These are phyloP conservation scores for Gymnodraco acuticeps DNA, from an alignment of 2,797 vertebrate species.

Conservation along the genomic window DNA sequence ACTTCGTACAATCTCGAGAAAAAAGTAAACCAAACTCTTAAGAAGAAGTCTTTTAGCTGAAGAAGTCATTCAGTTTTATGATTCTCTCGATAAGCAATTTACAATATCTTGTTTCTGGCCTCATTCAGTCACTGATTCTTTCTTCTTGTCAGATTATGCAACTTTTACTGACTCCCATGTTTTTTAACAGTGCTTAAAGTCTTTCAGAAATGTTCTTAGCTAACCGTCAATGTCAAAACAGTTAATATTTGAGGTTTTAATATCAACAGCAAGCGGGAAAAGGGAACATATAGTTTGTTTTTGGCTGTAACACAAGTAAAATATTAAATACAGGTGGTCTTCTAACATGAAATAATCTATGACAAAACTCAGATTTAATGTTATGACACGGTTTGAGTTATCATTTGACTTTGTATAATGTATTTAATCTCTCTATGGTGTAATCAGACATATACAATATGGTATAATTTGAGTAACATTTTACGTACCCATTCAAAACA, in stretches of 20 bases:
- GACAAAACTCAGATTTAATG: neutral
- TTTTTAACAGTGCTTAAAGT: neutral
- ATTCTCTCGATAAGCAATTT: neutral
- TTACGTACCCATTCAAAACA: neutral
- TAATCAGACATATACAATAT: neutral
- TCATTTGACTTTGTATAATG: neutral
- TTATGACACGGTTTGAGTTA: neutral
- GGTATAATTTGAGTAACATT: neutral
- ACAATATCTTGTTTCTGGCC: constrained; percentile 18
- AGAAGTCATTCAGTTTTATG: constrained; percentile 21
- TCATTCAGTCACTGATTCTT: constrained; percentile 17
- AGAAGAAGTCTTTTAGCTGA: neutral
- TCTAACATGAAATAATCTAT: neutral
- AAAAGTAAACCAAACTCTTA: neutral
- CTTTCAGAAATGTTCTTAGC: neutral
- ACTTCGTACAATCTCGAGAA: neutral
- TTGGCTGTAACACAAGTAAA: neutral
- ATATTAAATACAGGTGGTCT: neutral
- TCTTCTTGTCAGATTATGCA: constrained; percentile 1
- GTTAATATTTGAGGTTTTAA: neutral
- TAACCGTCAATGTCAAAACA: neutral
- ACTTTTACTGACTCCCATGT: neutral
- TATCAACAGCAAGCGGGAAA: neutral
- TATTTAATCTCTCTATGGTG: neutral
- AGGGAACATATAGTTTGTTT: neutral